Evolutionary conservation across 2,888 invertebrate species (phyloP).

Genomic region (Imbricaverruca yamaguchii): DNA sequence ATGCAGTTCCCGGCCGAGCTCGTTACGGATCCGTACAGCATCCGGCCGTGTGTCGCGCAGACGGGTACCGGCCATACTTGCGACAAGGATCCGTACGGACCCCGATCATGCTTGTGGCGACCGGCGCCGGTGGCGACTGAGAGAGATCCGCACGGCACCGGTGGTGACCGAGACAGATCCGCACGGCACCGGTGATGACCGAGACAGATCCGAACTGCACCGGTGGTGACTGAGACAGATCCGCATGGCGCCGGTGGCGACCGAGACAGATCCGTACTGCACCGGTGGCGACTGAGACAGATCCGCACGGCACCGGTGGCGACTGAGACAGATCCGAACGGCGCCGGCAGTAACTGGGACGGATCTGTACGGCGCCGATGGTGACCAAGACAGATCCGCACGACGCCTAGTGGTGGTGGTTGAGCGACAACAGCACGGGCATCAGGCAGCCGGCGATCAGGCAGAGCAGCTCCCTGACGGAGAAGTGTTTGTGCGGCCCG

Average conservation of each 20-base stretch:
- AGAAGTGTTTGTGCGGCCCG: conserved; percentile 44
- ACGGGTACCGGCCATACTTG: too few relatives aligned
- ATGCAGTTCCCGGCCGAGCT: too few relatives aligned
- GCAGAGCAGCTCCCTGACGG: conserved; percentile 67
- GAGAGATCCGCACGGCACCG: too few relatives aligned
- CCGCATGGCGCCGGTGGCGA: too few relatives aligned
- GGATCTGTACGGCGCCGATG: background rate
- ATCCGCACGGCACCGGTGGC: background rate
- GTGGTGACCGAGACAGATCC: background rate
- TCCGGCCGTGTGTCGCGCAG: too few relatives aligned
- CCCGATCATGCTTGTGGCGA: too few relatives aligned
- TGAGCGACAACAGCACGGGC: conserved; percentile 81
- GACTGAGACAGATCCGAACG: background rate
- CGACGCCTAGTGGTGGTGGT: conserved; percentile 66
- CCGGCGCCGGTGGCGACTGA: too few relatives aligned
- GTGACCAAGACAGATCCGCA: background rate
- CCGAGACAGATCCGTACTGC: too few relatives aligned
- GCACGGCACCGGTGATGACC: background rate
- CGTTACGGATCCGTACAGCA: too few relatives aligned
- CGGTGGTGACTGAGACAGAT: background rate
- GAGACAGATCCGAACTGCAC: background rate
- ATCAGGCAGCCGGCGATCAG: conserved; percentile 79
- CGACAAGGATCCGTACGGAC: too few relatives aligned
- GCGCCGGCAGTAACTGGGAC: background rate
- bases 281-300: too few relatives aligned